phyloP scores from a whole-genome alignment of 2,797 vertebrate genomes.

The Acanthiza pusilla region DNA sequence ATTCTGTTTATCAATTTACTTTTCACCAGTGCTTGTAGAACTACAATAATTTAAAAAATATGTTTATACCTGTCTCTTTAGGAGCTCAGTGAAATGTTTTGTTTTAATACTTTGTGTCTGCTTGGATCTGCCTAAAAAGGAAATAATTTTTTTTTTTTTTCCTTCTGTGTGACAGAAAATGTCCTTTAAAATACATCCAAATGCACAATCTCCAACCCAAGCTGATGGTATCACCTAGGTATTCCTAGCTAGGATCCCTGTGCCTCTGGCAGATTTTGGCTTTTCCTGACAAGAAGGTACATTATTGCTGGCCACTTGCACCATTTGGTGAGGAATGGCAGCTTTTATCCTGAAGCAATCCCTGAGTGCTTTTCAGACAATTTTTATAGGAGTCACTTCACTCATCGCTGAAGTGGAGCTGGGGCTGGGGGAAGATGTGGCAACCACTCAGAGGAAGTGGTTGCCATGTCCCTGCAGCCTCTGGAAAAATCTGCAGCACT shows the following conservation, averaged over 20 bases:
- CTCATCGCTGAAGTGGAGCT: neutral
- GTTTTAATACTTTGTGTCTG: neutral
- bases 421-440: neutral
- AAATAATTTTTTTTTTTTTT: neutral
- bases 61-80: neutral
- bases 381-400: slow-evolving; percentile 17
- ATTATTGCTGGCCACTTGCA: neutral
- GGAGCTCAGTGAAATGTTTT: neutral
- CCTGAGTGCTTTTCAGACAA: neutral
- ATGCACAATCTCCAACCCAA: neutral
- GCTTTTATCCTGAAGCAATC: slow-evolving; percentile 9
- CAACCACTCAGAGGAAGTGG: neutral
- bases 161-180: neutral
- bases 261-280: neutral
- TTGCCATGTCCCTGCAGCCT: neutral
- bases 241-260: neutral
- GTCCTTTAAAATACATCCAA: neutral
- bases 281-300: neutral
- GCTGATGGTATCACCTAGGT: neutral
- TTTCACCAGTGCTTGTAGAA: neutral
- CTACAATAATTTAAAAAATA: neutral
- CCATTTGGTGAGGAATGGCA: slow-evolving; percentile 5
- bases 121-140: neutral
- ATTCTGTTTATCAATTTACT: neutral
- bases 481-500: neutral